Percentiles rank a stretch among this genome's conserved stretches.
phyloP scores from a whole-genome alignment of 2,113 vertebrate species.

The Neolamprologus hecqui region DNA sequence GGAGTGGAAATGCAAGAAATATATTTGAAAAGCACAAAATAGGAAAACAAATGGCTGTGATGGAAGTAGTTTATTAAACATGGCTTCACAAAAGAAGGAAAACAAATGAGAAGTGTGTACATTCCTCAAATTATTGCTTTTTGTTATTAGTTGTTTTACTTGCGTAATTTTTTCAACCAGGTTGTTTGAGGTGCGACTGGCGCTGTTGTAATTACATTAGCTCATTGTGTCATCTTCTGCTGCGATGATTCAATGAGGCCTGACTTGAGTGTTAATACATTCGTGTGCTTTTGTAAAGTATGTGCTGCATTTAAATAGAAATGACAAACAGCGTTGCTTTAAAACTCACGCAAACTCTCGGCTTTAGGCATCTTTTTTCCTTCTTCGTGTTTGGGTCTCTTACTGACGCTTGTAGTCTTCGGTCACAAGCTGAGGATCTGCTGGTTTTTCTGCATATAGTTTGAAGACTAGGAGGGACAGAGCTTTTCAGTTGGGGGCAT shows the following conservation, averaged over 20 bases:
- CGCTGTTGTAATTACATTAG: background rate
- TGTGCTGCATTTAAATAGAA: background rate
- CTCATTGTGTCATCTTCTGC: background rate
- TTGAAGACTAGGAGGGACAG: background rate
- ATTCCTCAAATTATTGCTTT: background rate
- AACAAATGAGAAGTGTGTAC: background rate
- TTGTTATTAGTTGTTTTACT: background rate
- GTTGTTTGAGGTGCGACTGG: background rate
- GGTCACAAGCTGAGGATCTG: background rate
- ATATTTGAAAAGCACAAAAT: background rate
- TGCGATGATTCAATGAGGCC: background rate
- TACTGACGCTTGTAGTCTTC: background rate
- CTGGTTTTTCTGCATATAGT: background rate
- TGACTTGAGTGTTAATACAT: background rate
- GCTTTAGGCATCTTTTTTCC: background rate
- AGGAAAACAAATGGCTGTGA: background rate
- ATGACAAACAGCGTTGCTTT: background rate
- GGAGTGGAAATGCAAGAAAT: background rate
- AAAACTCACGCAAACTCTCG: background rate
- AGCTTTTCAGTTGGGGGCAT: accelerated
- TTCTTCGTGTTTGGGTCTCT: background rate
- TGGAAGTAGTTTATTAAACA: background rate
- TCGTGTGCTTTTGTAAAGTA: background rate
- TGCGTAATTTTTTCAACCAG: background rate
- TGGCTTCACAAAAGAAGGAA: background rate